Evolutionary conservation across 2,113 vertebrate genomes (phyloP).

Genomic region (Grammomys surdaster): DNA sequence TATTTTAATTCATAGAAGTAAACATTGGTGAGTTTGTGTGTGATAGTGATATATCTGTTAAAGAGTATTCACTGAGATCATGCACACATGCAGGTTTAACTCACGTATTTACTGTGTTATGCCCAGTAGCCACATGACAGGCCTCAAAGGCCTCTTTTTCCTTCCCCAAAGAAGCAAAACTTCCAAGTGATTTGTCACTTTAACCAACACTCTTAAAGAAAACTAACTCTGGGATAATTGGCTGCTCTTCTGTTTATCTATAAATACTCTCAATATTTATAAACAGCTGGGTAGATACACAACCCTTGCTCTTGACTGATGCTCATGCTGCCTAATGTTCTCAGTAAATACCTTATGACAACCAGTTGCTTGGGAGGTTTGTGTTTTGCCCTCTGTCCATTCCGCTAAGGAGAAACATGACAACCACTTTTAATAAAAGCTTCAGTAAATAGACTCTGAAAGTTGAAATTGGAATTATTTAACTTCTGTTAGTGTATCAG

Average conservation of each 20-base stretch:
- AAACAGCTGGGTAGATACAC: conserved; percentile 64
- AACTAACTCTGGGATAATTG: conserved; percentile 63
- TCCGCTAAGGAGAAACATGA: neutral
- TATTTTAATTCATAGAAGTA: conserved; percentile 56
- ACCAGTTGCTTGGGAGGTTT: conserved; percentile 60
- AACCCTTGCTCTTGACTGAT: conserved; percentile 53
- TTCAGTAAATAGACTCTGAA: conserved; percentile 49
- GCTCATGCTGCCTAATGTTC: conserved; percentile 52
- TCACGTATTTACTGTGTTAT: conserved; percentile 66
- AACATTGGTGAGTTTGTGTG: too few species aligned
- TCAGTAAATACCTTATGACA: conserved; percentile 56
- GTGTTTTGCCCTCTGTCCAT: conserved; percentile 26
- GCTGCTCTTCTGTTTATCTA: neutral
- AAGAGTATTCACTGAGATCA: neutral
- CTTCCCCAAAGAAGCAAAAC: conserved; percentile 51
- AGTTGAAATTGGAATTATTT: conserved; percentile 66
- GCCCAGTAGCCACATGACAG: conserved; percentile 45
- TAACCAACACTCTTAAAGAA: conserved; percentile 74
- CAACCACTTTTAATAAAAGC: neutral
- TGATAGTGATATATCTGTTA: neutral
- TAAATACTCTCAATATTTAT: neutral
- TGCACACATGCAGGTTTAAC: conserved; percentile 34
- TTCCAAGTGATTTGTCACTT: conserved; percentile 71
- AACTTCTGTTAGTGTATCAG: conserved; percentile 28
- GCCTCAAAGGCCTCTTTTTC: neutral